These are phyloP conservation scores for Eucera pruinosa DNA, from an alignment of 2,888 invertebrate genomes.

Conservation along the genomic window DNA sequence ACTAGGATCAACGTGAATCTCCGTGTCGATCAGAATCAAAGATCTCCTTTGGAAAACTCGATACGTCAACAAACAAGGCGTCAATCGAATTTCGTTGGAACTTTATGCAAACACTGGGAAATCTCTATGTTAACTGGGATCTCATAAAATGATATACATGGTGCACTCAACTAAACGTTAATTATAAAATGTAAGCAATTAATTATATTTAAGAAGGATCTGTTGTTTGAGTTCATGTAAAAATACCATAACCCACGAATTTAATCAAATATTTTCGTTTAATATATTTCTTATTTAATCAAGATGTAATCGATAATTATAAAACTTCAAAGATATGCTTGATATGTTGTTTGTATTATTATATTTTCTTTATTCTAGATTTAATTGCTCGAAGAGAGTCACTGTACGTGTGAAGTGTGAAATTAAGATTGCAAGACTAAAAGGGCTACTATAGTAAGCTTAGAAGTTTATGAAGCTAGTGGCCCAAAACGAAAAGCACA, in stretches of 20 bases:
- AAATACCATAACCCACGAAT: too few species aligned
- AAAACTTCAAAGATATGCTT: too few species aligned
- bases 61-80: conserved; percentile 64
- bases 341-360: too few species aligned
- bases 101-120: conserved; percentile 4
- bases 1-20: conserved; percentile 35
- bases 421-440: conserved; percentile 45
- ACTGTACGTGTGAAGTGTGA: background rate
- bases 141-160: background rate
- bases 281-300: too few species aligned
- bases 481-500: conserved; percentile 40
- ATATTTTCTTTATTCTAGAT: too few species aligned
- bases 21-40: conserved; percentile 55
- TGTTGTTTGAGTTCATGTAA: background rate
- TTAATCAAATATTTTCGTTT: too few species aligned
- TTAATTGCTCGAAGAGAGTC: too few species aligned
- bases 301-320: too few species aligned
- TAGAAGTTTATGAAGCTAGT: conserved; percentile 26
- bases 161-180: background rate
- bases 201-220: conserved; percentile 1
- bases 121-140: conserved; percentile 4
- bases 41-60: conserved; percentile 63
- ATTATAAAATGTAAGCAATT: conserved; percentile 22
- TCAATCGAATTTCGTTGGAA: conserved; percentile 50
- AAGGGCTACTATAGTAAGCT: conserved; percentile 39